Evolutionary conservation across 2,113 vertebrate genomes (phyloP), one percentile per base, ranked within the genome.

Genomic region (Craseonycteris thonglongyai): DNA sequence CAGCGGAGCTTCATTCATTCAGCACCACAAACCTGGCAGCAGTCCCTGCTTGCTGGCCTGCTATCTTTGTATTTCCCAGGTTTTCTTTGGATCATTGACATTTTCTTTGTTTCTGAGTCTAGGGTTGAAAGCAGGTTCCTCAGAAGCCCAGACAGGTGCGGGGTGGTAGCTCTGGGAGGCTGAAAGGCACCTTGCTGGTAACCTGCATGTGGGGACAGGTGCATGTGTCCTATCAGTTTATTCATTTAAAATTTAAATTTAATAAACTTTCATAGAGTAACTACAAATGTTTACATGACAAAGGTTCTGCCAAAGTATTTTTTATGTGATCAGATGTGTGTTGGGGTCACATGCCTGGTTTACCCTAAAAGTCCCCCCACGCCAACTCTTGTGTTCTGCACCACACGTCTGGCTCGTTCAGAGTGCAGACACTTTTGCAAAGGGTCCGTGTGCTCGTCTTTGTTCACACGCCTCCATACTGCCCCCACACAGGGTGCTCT

Each of bases 121-220:
- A 7, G 18, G 22, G 40, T 42, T 42, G 65, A 78, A 90, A 84
- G 49, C 59, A 69, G 49, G 15, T 51, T 45, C 18, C 49, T 87
- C 7, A 19, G 13, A 59, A 22, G 16, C 30, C 66, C 7, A 0
- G 42, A 13, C 24, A 28, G n/a, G 63, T 9, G 3, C 7, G 49
- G 19, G 56, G 6, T 3, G 22, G 8, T 0, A 33, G 38, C 12
- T 28, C 19, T 6, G 15, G 24, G 58, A 0, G 5, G 30, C 80
- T 28, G 0, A 0, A 5, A 0, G 33, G 22, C 3, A 0, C 26
- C 68, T 5, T 40, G 6, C 68, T 2, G 14, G 40, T 56, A 35
- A 22, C 82, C 68, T 71, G 35, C 40, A 11, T 6, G 0, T n/a
- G 2, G 10, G 40, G 19, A 38, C 56, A 14, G 69, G 38, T 15